Base-by-base conservation (phyloP, 1,140 invertebrate genomes). In the Drosophila mauritiana region DNA sequence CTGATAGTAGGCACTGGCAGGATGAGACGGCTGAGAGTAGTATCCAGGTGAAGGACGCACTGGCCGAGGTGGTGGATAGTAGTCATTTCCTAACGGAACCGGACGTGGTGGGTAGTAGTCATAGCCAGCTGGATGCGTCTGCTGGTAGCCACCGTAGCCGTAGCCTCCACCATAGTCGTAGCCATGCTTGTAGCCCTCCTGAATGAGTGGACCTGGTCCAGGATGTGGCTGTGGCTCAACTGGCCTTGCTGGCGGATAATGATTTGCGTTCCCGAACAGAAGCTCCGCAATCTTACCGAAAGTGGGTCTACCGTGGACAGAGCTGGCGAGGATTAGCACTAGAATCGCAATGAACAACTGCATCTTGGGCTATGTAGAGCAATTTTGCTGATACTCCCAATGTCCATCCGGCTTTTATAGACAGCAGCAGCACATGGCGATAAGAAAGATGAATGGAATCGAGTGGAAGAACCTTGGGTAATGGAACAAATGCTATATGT, bases 101-200 rank as follows among this genome's bases (percentile, higher is more conserved):
- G 42, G 42, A 12, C 22, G 45, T 37, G 45, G 25, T 15, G 46
- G 40, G 51, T 84, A 76, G 22, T 68, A 76, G n/a, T 46, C 67
- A 37, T 80, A 65, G 13, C 15, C 65, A 6, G 61, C 46, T 1
- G 65, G 37, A 8, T 40, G 4, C 0, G 46, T 31, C 12, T 69
- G 65, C 15, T 61, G 70, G 43, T 81, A 58, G 1, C 42, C 56
- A 13, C 40, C 37, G 15, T 82, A 61, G 4, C 48, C 73, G 31
- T 68, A 49, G 0, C 78, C 86, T 10, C 81, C 72, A n/a, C 86
- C 86, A 6, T 90, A 90, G 13, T 90, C 73, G 37, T 86, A 85
- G 40, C 82, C 83, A 7, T 83, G 79, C 15, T 80, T 65, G 20
- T 90, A 90, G 40, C 73, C 76, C 51, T 82, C 81, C 27, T 90